A percentile compares a stretch with the other conserved stretches of the same genome.
Conservation (phyloP, 2,113 vertebrate species). For the Conger conger region DNA sequence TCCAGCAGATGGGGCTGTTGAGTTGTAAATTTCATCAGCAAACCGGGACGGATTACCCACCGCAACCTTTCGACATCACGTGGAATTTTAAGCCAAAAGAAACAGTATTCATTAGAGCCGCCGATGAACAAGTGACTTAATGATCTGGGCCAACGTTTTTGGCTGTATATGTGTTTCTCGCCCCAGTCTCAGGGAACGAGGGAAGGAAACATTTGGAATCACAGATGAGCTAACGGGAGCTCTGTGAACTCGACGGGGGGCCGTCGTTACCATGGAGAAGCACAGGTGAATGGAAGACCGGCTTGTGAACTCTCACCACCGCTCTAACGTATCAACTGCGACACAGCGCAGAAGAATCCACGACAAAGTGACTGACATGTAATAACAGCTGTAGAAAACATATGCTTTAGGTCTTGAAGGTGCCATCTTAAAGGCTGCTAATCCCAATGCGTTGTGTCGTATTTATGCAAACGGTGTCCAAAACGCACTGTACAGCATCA, state of each 20-base stretch:
- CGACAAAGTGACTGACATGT: not conserved
- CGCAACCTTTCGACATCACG: not conserved
- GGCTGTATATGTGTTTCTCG: not conserved
- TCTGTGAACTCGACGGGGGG: not conserved
- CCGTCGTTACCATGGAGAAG: conserved; percentile 7
- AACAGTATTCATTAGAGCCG: not conserved
- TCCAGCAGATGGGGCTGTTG: conserved; percentile 29
- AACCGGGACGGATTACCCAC: not conserved
- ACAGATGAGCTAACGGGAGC: not conserved
- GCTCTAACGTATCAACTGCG: not conserved
- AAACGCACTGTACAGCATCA: not conserved
- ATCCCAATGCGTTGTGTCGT: not conserved
- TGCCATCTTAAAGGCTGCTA: not conserved
- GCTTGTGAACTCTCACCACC: not conserved
- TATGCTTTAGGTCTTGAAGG: not conserved
- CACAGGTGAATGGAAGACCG: not conserved
- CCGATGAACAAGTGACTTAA: not conserved
- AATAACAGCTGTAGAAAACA: not conserved
- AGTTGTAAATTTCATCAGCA: conserved; percentile 3
- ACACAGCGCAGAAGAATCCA: not conserved
- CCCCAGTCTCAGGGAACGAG: not conserved
- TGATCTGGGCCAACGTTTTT: not conserved
- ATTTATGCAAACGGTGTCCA: not conserved
- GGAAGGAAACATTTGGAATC: not conserved
- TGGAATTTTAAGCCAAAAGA: conserved; percentile 2